Base-by-base conservation (phyloP, 53 echinoderm and acorn worm species). In the Henricia sp. region DNA sequence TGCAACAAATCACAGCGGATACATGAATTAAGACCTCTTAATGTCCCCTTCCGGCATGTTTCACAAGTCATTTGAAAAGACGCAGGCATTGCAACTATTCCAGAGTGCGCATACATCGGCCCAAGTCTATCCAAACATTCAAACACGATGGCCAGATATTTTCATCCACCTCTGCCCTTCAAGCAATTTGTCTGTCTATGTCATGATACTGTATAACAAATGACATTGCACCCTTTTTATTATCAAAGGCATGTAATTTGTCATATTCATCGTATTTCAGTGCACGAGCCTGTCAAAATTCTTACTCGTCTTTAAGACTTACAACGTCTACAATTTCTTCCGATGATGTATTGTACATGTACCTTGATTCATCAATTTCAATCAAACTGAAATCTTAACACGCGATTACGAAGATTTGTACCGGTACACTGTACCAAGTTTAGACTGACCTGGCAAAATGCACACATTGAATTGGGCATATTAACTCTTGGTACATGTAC, bases 241-340 rank as follows among this genome's bases (percentile, higher is more conserved):
- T 37, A 38, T 38, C 20, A 38, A 3, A 11, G 39, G 39, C 39
- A 17, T n/a, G 67, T 12, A 57, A 74, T 51, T 74, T 27, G 56
- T 74, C 74, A 74, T 54, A 37, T 55, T 74, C 42, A 44, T 57
- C 42, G 27, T 44, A 41, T 26, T 42, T 76, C 59, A 27, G 42
- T 16, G 46, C 16, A 38, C 39, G 76, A 11, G 28, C 38, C n/a
- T 37, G 40, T 57, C 29, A 24, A 28, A 28, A 58, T 39, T 40
- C 26, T 57, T 9, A 20, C 33, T 55, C 19, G 17, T 42, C 41
- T 57, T n/a, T 19, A 16, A 5, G 19, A 1, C 37, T 55, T 57
- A 30, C 12, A 23, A 40, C 74, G n/a, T n/a, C n/a, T n/a, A 38
- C 6, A 56, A 26, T 37, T 56, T 57, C 55, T 41, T 37, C 26